These are phyloP conservation scores for Cydia strobilella DNA, from an alignment of 1,140 invertebrate genomes.

Conservation along the genomic window DNA sequence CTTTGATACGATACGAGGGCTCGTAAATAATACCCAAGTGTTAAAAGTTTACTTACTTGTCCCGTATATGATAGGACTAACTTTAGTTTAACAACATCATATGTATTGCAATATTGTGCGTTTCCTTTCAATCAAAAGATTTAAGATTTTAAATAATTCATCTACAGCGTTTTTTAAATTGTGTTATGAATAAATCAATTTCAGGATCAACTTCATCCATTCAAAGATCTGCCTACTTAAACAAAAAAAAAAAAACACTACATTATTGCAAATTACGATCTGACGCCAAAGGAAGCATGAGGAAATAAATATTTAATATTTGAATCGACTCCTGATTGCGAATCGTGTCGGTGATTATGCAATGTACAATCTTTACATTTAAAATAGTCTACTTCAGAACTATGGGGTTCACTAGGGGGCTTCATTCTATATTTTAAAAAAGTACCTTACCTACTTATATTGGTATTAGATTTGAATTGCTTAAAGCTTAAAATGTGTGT, in stretches of 20 bases:
- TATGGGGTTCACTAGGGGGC: constrained; percentile 49
- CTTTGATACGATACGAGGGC: constrained; percentile 33
- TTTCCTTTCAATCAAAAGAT: not conserved
- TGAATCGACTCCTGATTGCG: constrained; percentile 68
- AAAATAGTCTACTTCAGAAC: constrained; percentile 75
- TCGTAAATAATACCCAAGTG: constrained; percentile 22
- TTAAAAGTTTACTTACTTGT: constrained; percentile 7
- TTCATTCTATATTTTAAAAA: no score
- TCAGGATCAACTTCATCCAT: no score
- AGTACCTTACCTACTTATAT: no score
- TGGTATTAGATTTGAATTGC: no score
- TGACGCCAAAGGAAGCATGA: constrained; percentile 51
- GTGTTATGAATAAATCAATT: no score
- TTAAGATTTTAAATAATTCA: not conserved
- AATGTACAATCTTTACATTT: constrained; percentile 73
- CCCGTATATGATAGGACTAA: not conserved
- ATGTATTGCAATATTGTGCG: not conserved
- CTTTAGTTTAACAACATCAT: not conserved
- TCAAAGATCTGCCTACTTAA: no score
- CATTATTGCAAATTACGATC: constrained; percentile 46
- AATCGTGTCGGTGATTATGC: constrained; percentile 77
- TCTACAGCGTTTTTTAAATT: no score
- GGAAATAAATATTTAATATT: constrained; percentile 70
- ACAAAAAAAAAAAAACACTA: constrained; percentile 41
- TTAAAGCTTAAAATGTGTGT: no score